Conservation (phyloP, 2,888 invertebrate species). For the Thecocarcelia acutangulata region DNA sequence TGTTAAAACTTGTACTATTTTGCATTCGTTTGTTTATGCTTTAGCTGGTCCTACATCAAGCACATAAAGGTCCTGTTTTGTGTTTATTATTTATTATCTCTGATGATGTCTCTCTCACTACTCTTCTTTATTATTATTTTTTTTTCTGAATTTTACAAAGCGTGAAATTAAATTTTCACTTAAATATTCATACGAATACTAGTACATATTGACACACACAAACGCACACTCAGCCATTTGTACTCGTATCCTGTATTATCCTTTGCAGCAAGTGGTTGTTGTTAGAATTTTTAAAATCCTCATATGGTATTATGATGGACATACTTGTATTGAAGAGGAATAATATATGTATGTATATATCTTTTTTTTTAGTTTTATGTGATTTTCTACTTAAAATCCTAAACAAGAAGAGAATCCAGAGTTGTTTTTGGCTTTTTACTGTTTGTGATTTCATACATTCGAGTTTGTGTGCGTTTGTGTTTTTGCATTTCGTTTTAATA, state of each 20-base stretch:
- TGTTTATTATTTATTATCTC: constrained; percentile 50
- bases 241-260: constrained; percentile 31
- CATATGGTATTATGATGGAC: constrained; percentile 42
- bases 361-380: constrained; percentile 45
- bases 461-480: constrained; percentile 10
- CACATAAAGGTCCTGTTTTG: constrained; percentile 37
- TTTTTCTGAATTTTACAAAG: constrained; percentile 64
- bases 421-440: constrained; percentile 43
- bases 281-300: constrained; percentile 18
- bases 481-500: constrained; percentile 42
- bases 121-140: constrained; percentile 2
- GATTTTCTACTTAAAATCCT: constrained; percentile 19
- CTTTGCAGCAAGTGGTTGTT: constrained; percentile 35
- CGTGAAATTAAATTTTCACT: constrained; percentile 72
- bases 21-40: constrained; percentile 17
- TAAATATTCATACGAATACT: constrained; percentile 58
- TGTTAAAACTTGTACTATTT: constrained; percentile 28
- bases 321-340: constrained; percentile 22
- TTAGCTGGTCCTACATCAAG: constrained; percentile 4
- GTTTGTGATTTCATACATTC: constrained; percentile 26
- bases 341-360: constrained; percentile 12
- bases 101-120: not conserved
- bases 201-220: constrained; percentile 30
- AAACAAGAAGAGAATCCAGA: constrained; percentile 11
- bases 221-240: not conserved